Evolutionary conservation across 2,888 invertebrate species (phyloP).

Genomic region (Nematopogon swammerdamellus): DNA sequence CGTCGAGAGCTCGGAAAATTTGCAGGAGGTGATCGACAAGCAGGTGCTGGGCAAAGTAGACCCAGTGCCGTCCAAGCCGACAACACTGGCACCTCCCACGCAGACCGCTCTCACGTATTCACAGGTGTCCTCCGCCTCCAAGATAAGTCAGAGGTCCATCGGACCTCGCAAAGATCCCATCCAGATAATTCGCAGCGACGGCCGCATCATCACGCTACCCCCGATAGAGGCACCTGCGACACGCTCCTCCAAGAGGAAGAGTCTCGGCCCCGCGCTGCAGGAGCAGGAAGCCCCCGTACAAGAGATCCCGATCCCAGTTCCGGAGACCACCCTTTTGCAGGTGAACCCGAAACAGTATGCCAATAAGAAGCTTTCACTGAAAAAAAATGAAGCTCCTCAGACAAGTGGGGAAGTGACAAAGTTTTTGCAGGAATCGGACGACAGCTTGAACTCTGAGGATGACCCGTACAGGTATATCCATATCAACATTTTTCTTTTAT

Average conservation of each 20-base stretch:
- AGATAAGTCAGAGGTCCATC: conserved; percentile 26
- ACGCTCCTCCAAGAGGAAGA: conserved; percentile 66
- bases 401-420: conserved; percentile 26
- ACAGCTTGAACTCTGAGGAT: conserved; percentile 80
- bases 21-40: conserved; percentile 71
- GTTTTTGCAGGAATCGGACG: conserved; percentile 58
- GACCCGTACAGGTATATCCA: conserved; percentile 74
- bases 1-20: conserved; percentile 64
- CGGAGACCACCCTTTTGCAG: conserved; percentile 25
- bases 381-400: conserved; percentile 22
- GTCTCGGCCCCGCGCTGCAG: conserved; percentile 26
- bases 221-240: conserved; percentile 83
- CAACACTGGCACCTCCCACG: background rate
- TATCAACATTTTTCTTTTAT: background rate
- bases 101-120: background rate
- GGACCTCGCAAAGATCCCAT: conserved; percentile 56
- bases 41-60: conserved; percentile 55
- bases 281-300: conserved; percentile 14
- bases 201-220: conserved; percentile 72
- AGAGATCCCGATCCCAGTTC: conserved; percentile 12
- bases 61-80: conserved; percentile 15
- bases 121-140: conserved; percentile 20
- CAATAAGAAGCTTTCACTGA: conserved; percentile 33
- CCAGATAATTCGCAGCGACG: conserved; percentile 71
- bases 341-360: conserved; percentile 35